A percentile compares a stretch with the other conserved stretches of the same genome.
phyloP scores from a whole-genome alignment of 2,888 invertebrate genomes.

The Pediacus dermestoides region DNA sequence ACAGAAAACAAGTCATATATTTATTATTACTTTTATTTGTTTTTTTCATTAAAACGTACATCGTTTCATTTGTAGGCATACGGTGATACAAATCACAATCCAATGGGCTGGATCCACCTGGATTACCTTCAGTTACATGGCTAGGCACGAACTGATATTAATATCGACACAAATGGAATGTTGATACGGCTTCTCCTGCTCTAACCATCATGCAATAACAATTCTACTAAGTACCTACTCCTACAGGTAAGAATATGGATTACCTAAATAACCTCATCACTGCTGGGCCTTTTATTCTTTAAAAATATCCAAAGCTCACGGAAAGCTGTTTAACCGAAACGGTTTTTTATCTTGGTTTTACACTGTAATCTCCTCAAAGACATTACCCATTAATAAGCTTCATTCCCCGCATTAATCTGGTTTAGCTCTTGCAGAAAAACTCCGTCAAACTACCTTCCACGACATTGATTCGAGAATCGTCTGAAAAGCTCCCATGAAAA shows the following conservation, averaged over 20 bases:
- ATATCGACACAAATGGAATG: constrained; percentile 1
- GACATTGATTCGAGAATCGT: constrained; percentile 5
- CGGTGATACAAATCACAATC: constrained; percentile 47
- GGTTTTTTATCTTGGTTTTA: too few relatives aligned
- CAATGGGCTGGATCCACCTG: constrained; percentile 44
- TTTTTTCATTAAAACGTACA: constrained; percentile 18
- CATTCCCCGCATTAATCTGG: constrained; percentile 32
- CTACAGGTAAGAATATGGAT: too few relatives aligned
- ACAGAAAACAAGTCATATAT: too few relatives aligned
- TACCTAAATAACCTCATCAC: too few relatives aligned
- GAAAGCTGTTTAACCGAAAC: too few relatives aligned
- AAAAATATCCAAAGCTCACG: too few relatives aligned
- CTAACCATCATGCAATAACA: too few relatives aligned
- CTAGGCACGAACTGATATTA: constrained; percentile 25
- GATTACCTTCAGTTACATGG: constrained; percentile 39
- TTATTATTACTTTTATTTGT: constrained; percentile 1
- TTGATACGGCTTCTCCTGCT: too few relatives aligned
- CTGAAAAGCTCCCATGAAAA: not conserved
- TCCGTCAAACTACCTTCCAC: constrained; percentile 18
- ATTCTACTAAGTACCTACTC: too few relatives aligned
- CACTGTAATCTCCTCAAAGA: constrained; percentile 27
- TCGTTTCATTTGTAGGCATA: constrained; percentile 41
- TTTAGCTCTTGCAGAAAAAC: constrained; percentile 12
- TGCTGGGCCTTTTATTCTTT: too few relatives aligned
- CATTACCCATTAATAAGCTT: constrained; percentile 34